A percentile compares a stretch with the other conserved stretches of the same genome.
phyloP scores from a whole-genome alignment of 1,140 invertebrate genomes.

The Dufourea novaeangliae region DNA sequence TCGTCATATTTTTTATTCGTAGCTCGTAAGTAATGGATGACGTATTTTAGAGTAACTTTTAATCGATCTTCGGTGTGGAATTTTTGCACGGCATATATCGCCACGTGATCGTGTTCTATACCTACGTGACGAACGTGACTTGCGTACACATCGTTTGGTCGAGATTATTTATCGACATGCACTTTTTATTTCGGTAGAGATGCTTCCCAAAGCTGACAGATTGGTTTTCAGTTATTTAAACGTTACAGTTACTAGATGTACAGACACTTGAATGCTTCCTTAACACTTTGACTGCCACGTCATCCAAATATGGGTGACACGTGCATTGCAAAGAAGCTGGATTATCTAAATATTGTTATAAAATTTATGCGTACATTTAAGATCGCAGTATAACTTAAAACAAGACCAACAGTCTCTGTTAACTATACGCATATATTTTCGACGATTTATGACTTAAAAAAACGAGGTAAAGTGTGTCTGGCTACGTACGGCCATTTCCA shows the following conservation, averaged over 20 bases:
- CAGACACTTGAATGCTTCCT: too few relatives aligned
- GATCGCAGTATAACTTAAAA: too few relatives aligned
- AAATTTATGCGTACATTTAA: too few relatives aligned
- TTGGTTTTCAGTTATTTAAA: not conserved
- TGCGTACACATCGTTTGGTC: not conserved
- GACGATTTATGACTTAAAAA: too few relatives aligned
- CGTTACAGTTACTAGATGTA: not conserved
- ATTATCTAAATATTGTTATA: too few relatives aligned
- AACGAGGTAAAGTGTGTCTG: too few relatives aligned
- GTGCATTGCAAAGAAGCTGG: too few relatives aligned
- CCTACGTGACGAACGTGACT: not conserved
- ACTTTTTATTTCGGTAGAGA: not conserved
- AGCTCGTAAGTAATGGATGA: not conserved
- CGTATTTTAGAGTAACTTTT: not conserved
- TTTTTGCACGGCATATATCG: not conserved
- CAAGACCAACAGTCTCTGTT: too few relatives aligned
- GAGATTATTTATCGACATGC: not conserved
- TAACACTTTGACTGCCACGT: too few relatives aligned
- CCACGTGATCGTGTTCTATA: not conserved
- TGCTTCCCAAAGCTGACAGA: not conserved
- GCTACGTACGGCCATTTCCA: too few relatives aligned
- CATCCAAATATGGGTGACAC: too few relatives aligned
- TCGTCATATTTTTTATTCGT: not conserved
- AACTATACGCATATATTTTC: too few relatives aligned
- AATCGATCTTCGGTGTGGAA: conserved; percentile 10